Evolutionary conservation across 2,888 invertebrate species (phyloP).

Genomic region (Allacma fusca): DNA sequence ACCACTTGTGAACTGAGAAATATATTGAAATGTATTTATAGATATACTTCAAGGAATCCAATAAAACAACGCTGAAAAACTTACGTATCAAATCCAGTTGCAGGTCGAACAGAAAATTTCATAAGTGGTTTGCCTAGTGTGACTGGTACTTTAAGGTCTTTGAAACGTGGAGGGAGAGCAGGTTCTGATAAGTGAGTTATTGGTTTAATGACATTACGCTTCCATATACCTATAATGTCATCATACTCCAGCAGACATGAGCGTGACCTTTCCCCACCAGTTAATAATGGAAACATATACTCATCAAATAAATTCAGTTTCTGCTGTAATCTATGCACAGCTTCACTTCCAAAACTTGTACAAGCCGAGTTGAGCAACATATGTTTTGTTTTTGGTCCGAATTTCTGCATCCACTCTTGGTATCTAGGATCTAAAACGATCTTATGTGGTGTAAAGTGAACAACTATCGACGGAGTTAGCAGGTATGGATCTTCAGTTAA

Average conservation of each 20-base stretch:
- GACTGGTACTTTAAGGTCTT: not conserved
- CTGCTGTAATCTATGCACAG: slow-evolving; percentile 82
- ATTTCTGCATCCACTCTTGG: slow-evolving; percentile 77
- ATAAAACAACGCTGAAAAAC: not conserved
- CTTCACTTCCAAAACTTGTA: slow-evolving; percentile 76
- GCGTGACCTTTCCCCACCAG: slow-evolving; percentile 67
- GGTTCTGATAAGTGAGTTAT: not conserved
- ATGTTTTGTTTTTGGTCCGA: slow-evolving; percentile 75
- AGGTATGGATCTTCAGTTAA: slow-evolving; percentile 61
- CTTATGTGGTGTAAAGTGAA: slow-evolving; percentile 81
- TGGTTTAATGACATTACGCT: not conserved
- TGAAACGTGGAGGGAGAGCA: not conserved
- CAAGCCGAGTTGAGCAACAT: slow-evolving; percentile 78
- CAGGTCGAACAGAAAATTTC: slow-evolving; percentile 28
- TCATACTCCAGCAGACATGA: not conserved
- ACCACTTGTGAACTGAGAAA: slow-evolving; percentile 30
- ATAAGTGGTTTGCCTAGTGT: not conserved
- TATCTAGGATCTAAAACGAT: slow-evolving; percentile 74
- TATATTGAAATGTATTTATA: no score
- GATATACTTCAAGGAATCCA: no score
- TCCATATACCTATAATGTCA: not conserved
- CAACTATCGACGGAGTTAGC: slow-evolving; percentile 68
- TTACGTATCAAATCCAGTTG: slow-evolving; percentile 29
- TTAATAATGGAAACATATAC: slow-evolving; percentile 80
- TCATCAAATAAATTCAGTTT: slow-evolving; percentile 80